Base-by-base conservation (phyloP, 2,888 invertebrate species). In the Acronicta psi region DNA sequence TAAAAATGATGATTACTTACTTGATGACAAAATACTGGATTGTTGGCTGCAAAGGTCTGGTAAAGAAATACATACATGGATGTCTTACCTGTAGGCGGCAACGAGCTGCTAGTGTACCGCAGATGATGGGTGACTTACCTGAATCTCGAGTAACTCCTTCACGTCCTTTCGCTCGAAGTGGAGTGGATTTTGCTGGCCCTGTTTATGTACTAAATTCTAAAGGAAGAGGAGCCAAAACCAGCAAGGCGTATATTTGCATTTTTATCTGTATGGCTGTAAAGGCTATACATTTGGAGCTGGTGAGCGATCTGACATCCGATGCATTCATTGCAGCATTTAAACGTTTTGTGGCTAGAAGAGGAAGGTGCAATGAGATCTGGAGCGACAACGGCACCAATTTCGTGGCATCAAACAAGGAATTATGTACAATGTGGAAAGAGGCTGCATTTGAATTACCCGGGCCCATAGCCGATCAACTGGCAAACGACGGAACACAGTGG, bases 221-320 rank as follows among this genome's bases (percentile, higher is more conserved):
- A 20, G 69, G 71, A 7, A 59, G 79, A 60, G 77, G 79, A 18
- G 29, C 45, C 0, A 76, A 69, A 55, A 50, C 72, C 0, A 16
- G 13, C 0, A 77, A 79, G 40, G 65, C 62, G 6, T 80, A 80
- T 23, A 73, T 79, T 11, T 55, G 67, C 3, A 59, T 81, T 7
- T 82, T 83, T 37, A 17, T 75, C 0, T 70, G 70, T 44, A 66
- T 81, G 65, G 53, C 69, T 0, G 71, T 75, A 0, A 75, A 75
- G n/a, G 78, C 77, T 0, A 57, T 79, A 5, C 81, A 84, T 52
- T 45, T 85, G 0, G 85, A 85, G 42, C 40, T 76, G 0, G 84
- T 81, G 0, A 67, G 69, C 0, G 76, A 78, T 13, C 65, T 85
- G 0, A 75, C 77, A 2, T 67, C 82, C 1, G 75, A 80, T 36